These are phyloP conservation scores for Hafferia zeledoni DNA, from an alignment of 2,797 vertebrate species.

Conservation along the genomic window DNA sequence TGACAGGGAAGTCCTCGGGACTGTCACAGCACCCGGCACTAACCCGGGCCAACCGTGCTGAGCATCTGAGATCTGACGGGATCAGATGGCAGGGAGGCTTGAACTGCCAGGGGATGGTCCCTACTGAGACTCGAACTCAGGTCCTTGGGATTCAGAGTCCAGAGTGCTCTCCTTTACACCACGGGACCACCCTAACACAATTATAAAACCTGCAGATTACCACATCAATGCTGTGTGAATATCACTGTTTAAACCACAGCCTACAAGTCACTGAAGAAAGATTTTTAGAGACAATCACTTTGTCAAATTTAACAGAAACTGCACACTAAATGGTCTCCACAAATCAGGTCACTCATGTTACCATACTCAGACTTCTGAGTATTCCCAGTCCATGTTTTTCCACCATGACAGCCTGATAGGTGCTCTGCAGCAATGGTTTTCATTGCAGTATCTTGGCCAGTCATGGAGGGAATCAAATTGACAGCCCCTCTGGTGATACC, in stretches of 20 bases:
- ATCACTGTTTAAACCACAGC: background rate
- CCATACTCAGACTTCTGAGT: background rate
- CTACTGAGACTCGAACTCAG: too few species aligned
- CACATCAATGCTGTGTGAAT: background rate
- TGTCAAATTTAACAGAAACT: background rate
- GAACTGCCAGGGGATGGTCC: too few species aligned
- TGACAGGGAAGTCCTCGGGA: too few species aligned
- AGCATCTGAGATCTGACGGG: too few species aligned
- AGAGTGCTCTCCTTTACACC: too few species aligned
- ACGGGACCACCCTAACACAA: background rate
- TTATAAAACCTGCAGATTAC: background rate
- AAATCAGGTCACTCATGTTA: background rate
- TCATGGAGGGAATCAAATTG: background rate
- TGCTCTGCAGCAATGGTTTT: background rate
- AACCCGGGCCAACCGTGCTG: too few species aligned
- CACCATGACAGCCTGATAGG: background rate
- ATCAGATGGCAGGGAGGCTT: too few species aligned
- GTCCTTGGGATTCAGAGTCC: too few species aligned
- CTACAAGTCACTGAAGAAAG: background rate
- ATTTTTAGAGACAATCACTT: background rate
- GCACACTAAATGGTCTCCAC: background rate
- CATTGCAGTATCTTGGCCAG: background rate
- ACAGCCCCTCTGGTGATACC: background rate
- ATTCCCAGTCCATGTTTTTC: background rate
- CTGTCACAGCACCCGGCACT: too few species aligned